These are phyloP conservation scores for Drosophila nigrodunni DNA, from an alignment of 1,140 invertebrate genomes.

Conservation along the genomic window DNA sequence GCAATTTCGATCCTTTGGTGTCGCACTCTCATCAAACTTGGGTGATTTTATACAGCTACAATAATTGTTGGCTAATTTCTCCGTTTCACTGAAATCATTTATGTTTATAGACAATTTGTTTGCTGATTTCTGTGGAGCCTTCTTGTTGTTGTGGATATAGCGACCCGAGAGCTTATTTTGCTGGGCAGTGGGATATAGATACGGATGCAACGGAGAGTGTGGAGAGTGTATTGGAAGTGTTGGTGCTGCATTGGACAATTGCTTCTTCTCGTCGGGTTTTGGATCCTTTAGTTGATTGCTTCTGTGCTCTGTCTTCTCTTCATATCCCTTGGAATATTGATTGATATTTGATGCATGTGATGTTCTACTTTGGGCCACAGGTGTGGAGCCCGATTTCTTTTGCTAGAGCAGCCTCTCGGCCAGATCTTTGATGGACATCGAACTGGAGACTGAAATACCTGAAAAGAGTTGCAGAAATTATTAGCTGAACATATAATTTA, in stretches of 20 bases:
- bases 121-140: conserved; percentile 33
- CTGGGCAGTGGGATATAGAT: conserved; percentile 55
- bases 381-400: conserved; percentile 86
- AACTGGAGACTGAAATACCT: conserved; percentile 89
- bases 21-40: conserved; percentile 15
- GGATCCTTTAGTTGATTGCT: conserved; percentile 30
- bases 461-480: conserved; percentile 36
- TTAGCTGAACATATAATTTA: neutral
- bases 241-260: conserved; percentile 59
- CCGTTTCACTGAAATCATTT: conserved; percentile 40
- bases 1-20: conserved; percentile 10
- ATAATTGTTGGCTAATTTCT: conserved; percentile 36
- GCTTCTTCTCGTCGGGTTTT: conserved; percentile 57
- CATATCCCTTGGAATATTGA: conserved; percentile 40
- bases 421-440: conserved; percentile 90
- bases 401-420: conserved; percentile 93
- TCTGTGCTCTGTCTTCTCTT: conserved; percentile 48
- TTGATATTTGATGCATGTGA: conserved; percentile 45
- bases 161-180: conserved; percentile 71
- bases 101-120: conserved; percentile 42
- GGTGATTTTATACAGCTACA: conserved; percentile 48
- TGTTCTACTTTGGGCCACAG: conserved; percentile 49
- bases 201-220: conserved; percentile 65
- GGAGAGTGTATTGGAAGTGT: conserved; percentile 74
- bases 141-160: conserved; percentile 75